Percentiles rank a stretch among this genome's conserved stretches.
These are phyloP conservation scores for Cassiopea xamachana DNA, from an alignment of 30 jellyfish, hydroid and myxozoan species.

Conservation along the genomic window DNA sequence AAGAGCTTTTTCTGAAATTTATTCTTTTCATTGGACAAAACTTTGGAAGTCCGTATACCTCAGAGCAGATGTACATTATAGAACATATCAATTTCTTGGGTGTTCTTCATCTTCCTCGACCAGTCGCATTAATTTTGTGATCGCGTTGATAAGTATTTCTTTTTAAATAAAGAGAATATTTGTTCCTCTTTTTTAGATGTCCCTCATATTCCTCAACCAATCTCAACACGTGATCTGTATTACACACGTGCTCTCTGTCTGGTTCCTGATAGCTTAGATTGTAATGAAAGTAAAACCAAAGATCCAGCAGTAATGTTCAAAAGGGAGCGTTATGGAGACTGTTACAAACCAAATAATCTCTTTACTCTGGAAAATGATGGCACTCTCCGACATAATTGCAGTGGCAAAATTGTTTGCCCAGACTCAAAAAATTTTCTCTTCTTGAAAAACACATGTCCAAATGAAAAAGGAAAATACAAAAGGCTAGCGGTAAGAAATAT, in stretches of 20 bases:
- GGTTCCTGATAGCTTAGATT: slow-evolving; percentile 49
- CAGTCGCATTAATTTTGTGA: too few relatives aligned
- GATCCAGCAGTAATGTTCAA: slow-evolving; percentile 61
- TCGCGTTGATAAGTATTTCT: too few relatives aligned
- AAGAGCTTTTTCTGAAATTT: too few relatives aligned
- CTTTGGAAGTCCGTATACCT: too few relatives aligned
- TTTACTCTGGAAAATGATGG: slow-evolving; percentile 84
- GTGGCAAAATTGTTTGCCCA: slow-evolving; percentile 89
- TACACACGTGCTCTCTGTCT: slow-evolving; percentile 71
- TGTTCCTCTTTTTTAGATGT: slow-evolving; percentile 7
- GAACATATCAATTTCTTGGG: too few relatives aligned
- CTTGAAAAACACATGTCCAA: slow-evolving; percentile 41
- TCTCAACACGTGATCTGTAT: slow-evolving; percentile 69
- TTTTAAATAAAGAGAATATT: too few relatives aligned
- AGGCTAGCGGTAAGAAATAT: slow-evolving; percentile 36
- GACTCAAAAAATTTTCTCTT: slow-evolving; percentile 23
- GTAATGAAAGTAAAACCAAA: slow-evolving; percentile 69
- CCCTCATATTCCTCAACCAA: slow-evolving; percentile 62
- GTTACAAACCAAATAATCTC: slow-evolving; percentile 64
- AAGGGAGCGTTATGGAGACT: slow-evolving; percentile 57
- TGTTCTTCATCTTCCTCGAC: too few relatives aligned
- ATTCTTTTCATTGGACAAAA: too few relatives aligned
- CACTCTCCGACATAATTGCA: slow-evolving; percentile 81
- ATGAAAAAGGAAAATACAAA: slow-evolving; percentile 50
- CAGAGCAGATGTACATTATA: too few relatives aligned